Evolutionary conservation across 2,888 invertebrate genomes (phyloP), one percentile per base, ranked within the genome.

Genomic region (Falcaria lacertinaria): DNA sequence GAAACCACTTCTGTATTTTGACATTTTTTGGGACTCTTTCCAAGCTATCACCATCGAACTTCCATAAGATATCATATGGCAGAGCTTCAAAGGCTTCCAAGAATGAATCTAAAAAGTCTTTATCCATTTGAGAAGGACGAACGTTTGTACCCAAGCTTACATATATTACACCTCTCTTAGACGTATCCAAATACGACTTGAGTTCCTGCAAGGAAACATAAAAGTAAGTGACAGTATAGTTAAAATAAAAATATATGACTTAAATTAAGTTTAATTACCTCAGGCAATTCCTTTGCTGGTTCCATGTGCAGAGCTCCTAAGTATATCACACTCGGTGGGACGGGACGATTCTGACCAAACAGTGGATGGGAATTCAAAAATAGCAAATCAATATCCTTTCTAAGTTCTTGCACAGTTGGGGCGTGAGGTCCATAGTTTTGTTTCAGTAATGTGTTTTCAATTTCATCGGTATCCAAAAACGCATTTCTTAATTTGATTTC

Each of bases 61-160:
- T 66, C 68, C 68, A 68, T 15, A 68, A 40, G 16, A 68, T 47
- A 34, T 64, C 59, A 22, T 55, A 65, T 0, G 64, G 64, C 7
- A 64, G 34, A 6, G 46, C 47, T 42, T 54, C 47, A 33, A 70
- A 64, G 2, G 57, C 65, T 2, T 57, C 42, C n/a, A 65, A 4
- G 17, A 70, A 59, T 4, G 46, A 46, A 33, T 65, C 41, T 5
- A 64, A 17, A 1, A 64, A 42, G 2, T 59, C 61, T 7, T 53
- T 35, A 4, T 58, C 48, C 62, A 67, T 64, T 25, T 41, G 34
- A 1, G 57, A 51, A 3, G 63, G 56, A 0, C 47, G 46, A 0
- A 64, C 55, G 11, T 64, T 66, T 3, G 56, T 63, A 1, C 69
- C 69, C 4, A 69, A 56, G 32, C 69, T 69, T 14, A 64, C 62